Evolutionary conservation across 2,113 vertebrate genomes (phyloP).

Genomic region (Oreotrochilus melanogaster): DNA sequence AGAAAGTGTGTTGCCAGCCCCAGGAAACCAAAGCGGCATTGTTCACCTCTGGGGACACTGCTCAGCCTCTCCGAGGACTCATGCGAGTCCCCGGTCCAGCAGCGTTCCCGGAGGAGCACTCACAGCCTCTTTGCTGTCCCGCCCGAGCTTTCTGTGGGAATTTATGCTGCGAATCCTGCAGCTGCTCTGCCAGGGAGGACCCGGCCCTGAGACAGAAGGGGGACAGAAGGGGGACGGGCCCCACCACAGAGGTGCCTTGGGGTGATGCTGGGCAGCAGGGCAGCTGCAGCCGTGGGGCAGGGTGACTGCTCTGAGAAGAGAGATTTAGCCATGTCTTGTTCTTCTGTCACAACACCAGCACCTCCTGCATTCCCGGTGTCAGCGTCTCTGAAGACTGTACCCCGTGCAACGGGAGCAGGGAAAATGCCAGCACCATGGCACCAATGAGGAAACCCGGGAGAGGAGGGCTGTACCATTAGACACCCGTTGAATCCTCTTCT

Average conservation of each 20-base stretch:
- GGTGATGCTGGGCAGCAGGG: not conserved
- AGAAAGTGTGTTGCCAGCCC: slow-evolving; percentile 13
- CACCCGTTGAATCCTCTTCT: not conserved
- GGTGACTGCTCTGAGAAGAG: not conserved
- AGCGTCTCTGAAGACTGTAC: not conserved
- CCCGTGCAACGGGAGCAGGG: not conserved
- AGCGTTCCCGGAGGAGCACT: not conserved
- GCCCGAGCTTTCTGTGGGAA: not conserved
- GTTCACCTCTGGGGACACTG: slow-evolving; percentile 36
- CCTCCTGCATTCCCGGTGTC: accelerated
- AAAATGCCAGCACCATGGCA: not conserved
- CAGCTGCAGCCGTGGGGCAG: not conserved
- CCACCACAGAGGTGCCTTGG: not conserved
- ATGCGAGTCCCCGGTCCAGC: not conserved
- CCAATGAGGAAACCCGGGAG: not conserved
- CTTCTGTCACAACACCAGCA: not conserved
- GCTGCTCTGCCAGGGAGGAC: not conserved
- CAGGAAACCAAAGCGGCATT: slow-evolving; percentile 46
- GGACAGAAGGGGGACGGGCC: not conserved
- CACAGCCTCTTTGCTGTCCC: not conserved
- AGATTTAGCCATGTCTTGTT: not conserved
- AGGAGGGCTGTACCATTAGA: not conserved
- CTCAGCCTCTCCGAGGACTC: not conserved
- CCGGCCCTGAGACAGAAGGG: not conserved
- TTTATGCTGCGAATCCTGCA: not conserved